phyloP scores from a whole-genome alignment of 2,113 vertebrate genomes.

The Salvator merianae region DNA sequence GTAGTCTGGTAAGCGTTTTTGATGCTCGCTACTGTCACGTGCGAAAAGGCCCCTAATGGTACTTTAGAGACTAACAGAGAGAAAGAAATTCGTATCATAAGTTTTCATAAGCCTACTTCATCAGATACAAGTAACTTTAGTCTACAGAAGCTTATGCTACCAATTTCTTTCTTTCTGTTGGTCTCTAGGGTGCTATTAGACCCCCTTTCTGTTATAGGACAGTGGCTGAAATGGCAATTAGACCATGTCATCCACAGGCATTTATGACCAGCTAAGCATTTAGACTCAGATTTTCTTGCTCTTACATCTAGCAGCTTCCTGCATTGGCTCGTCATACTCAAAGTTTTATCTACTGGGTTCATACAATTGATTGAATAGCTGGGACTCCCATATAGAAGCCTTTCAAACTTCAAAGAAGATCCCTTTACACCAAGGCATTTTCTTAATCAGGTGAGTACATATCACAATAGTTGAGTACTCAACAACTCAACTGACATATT shows the following conservation, averaged over 20 bases:
- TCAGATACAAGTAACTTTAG: too few relatives aligned
- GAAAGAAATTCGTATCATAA: too few relatives aligned
- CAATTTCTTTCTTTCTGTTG: too few relatives aligned
- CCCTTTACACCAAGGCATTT: background rate
- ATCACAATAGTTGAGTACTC: slow-evolving; percentile 36
- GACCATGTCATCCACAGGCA: background rate
- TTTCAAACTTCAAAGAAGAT: background rate
- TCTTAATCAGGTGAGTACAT: slow-evolving; percentile 4
- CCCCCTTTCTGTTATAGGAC: background rate
- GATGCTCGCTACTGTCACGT: too few relatives aligned
- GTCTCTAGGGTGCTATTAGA: too few relatives aligned
- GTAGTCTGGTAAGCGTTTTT: too few relatives aligned
- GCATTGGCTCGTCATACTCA: too few relatives aligned
- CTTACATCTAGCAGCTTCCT: background rate
- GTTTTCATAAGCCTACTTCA: too few relatives aligned
- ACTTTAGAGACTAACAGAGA: too few relatives aligned
- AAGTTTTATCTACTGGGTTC: background rate
- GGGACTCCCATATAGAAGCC: background rate
- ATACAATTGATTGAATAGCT: background rate
- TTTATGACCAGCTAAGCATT: background rate
- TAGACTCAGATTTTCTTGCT: background rate
- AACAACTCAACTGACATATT: slow-evolving; percentile 30
- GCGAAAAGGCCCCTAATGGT: too few relatives aligned
- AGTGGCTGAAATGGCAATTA: background rate
- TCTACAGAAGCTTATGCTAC: too few relatives aligned